A percentile compares a stretch with the other conserved stretches of the same genome.
phyloP scores from a whole-genome alignment of 2,888 invertebrate genomes.

The Neocrepidodera transversa region DNA sequence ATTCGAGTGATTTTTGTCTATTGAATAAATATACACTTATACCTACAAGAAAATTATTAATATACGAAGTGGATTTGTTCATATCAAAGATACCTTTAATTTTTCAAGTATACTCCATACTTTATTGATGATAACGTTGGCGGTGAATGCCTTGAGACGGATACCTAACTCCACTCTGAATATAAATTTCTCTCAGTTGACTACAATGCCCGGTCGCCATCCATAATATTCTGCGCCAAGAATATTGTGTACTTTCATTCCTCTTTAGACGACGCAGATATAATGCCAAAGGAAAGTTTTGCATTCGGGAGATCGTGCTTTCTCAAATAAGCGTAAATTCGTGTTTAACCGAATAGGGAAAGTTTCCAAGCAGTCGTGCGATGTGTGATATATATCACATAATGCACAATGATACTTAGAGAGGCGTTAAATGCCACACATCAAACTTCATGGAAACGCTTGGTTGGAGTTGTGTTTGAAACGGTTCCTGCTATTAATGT shows the following conservation, averaged over 20 bases:
- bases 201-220: no score
- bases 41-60: no score
- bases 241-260: background rate
- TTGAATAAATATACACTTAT: no score
- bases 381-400: background rate
- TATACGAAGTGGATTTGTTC: no score
- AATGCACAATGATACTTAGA: conserved; percentile 3
- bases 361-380: background rate
- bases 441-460: background rate
- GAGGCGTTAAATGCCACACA: conserved; percentile 1
- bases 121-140: no score
- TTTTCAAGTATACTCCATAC: no score
- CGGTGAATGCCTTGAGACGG: no score
- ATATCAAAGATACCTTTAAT: no score
- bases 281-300: background rate
- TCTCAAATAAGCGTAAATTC: background rate
- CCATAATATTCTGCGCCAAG: background rate
- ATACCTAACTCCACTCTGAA: no score
- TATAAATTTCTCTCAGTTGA: no score
- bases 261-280: background rate
- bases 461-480: background rate
- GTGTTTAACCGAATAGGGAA: conserved; percentile 3
- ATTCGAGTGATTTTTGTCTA: no score
- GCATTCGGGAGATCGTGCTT: background rate
- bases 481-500: background rate